Base-by-base conservation (phyloP, 2,888 invertebrate species). In the Clanis bilineata region DNA sequence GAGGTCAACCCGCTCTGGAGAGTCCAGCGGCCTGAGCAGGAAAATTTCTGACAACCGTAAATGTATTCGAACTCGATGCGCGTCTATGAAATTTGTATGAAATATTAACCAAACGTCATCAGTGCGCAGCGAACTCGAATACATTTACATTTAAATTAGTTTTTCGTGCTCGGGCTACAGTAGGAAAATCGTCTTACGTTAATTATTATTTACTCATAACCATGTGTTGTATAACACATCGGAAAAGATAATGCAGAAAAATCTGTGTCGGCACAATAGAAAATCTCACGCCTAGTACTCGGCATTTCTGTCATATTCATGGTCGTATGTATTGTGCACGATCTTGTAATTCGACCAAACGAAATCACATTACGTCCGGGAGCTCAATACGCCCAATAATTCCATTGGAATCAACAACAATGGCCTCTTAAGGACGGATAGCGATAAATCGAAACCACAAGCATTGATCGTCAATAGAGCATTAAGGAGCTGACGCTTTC, bases 391-490 rank as follows among this genome's bases (percentile, higher is more conserved):
- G 72, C 70, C 72, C 80, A 81, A 84, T 87, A 87, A 88, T 83
- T 84, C 82, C 81, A 80, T 84, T 82, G 79, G 77, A 74, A 73
- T 73, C 77, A 79, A 78, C 84, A 85, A 88, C 86, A 88, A 89
- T 85, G 66, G 81, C 79, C 79, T 73, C 82, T 83, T 80, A 84
- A 83, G 83, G 86, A 85, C 79, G 83, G 77, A 85, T 84, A 82
- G 80, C 82, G 79, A 88, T 89, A 90, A 89, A 88, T 88, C 85
- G 86, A 83, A 86, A 80, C 79, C 81, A 76, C 76, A 77, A 77
- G 66, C 75, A 86, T 84, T 84, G 85, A 82, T 85, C 85, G 82
- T 82, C 87, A 85, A 90, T 88, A 82, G 83, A 79, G 86, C 88
- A 88, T 89, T 88, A 89, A 88, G 84, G 75, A 83, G 79, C 82